phyloP scores from a whole-genome alignment of 2,113 vertebrate species.

The Scortum barcoo region DNA sequence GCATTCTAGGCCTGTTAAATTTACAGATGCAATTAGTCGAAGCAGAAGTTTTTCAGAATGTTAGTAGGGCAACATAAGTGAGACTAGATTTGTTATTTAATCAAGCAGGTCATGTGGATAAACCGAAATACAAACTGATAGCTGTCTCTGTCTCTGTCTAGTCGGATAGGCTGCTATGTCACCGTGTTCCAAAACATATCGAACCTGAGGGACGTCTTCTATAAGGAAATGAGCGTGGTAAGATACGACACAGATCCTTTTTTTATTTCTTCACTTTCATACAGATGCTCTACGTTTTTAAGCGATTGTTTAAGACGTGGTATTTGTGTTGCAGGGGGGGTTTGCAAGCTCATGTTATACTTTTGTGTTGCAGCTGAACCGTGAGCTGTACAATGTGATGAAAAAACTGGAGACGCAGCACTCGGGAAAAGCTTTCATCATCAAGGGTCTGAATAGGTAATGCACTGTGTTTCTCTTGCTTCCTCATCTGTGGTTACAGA shows the following conservation, averaged over 20 bases:
- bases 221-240: slow-evolving; percentile 97
- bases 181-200: slow-evolving; percentile 95
- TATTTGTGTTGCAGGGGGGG: neutral
- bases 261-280: neutral
- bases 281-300: too few relatives aligned
- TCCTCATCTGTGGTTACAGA: neutral
- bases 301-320: too few relatives aligned
- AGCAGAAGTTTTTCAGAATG: neutral
- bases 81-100: neutral
- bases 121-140: neutral
- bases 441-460: slow-evolving; percentile 88
- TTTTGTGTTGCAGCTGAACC: slow-evolving; percentile 83
- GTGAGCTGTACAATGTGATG: slow-evolving; percentile 92
- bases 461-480: neutral
- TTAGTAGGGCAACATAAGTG: neutral
- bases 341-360: neutral
- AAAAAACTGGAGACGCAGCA: slow-evolving; percentile 93
- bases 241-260: slow-evolving; percentile 28
- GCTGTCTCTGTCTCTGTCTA: slow-evolving; percentile 64
- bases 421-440: slow-evolving; percentile 92
- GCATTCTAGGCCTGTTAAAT: too few relatives aligned
- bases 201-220: slow-evolving; percentile 95
- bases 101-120: neutral
- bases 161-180: slow-evolving; percentile 92
- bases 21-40: neutral